Percentiles rank a stretch among this genome's conserved stretches.
Conservation (phyloP, 2,113 vertebrate species). For the Ramphastos sulfuratus region DNA sequence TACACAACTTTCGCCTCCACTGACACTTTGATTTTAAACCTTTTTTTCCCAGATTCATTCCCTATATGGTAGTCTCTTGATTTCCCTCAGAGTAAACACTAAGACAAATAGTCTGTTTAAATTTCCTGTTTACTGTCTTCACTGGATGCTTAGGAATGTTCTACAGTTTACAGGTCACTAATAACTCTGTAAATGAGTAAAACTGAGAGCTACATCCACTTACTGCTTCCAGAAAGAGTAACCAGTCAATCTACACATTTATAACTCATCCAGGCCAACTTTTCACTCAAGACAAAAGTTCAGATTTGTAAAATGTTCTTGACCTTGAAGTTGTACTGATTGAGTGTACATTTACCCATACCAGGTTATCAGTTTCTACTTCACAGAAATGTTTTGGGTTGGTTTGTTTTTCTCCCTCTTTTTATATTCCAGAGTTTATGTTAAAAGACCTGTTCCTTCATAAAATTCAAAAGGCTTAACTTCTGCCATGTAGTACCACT, state of each 20-base stretch:
- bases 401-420: background rate
- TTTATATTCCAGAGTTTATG: background rate
- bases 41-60: background rate
- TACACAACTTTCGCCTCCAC: background rate
- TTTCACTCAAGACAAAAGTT: background rate
- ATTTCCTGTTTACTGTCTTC: background rate
- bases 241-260: background rate
- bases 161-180: background rate
- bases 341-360: background rate
- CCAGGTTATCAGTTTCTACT: background rate
- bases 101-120: background rate
- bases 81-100: background rate
- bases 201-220: background rate
- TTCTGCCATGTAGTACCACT: background rate
- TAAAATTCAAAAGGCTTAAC: background rate
- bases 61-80: background rate
- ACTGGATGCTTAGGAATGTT: background rate
- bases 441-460: background rate
- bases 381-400: background rate
- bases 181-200: background rate
- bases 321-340: background rate
- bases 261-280: background rate
- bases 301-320: background rate
- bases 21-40: background rate
- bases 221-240: background rate